Evolutionary conservation across 2,113 vertebrate genomes (phyloP).

Genomic region (Psophia crepitans): DNA sequence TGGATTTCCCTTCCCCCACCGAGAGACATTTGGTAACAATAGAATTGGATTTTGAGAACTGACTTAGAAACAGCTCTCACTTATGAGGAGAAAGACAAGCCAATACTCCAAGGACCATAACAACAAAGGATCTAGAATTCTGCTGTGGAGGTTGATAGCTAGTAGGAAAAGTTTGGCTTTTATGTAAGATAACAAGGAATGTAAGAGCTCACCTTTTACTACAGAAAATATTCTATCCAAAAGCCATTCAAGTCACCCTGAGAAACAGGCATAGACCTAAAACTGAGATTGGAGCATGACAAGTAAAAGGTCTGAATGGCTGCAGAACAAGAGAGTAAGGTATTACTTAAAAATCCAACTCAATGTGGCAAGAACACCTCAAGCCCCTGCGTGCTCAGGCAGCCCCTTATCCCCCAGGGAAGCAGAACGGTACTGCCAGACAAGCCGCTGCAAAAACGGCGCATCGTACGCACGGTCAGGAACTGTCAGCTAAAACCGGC

Average conservation of each 20-base stretch:
- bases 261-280: background rate
- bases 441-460: background rate
- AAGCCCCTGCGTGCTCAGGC: background rate
- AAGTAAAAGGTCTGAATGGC: background rate
- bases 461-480: rapidly evolving
- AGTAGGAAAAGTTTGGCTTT: background rate
- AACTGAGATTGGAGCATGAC: background rate
- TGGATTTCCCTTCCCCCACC: background rate
- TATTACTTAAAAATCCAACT: background rate
- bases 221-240: background rate
- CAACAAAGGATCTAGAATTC: background rate
- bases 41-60: background rate
- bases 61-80: background rate
- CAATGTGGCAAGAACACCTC: rapidly evolving
- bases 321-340: background rate
- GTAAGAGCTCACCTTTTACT: background rate
- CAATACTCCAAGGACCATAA: background rate
- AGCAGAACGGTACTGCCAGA: background rate
- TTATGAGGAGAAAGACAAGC: background rate
- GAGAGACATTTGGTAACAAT: background rate
- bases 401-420: background rate
- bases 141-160: background rate
- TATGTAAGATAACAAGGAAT: too few species aligned
- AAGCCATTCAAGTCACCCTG: background rate
- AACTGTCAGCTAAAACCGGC: background rate